phyloP scores from a whole-genome alignment of 1,140 invertebrate species.

The Coelopa frigida region DNA sequence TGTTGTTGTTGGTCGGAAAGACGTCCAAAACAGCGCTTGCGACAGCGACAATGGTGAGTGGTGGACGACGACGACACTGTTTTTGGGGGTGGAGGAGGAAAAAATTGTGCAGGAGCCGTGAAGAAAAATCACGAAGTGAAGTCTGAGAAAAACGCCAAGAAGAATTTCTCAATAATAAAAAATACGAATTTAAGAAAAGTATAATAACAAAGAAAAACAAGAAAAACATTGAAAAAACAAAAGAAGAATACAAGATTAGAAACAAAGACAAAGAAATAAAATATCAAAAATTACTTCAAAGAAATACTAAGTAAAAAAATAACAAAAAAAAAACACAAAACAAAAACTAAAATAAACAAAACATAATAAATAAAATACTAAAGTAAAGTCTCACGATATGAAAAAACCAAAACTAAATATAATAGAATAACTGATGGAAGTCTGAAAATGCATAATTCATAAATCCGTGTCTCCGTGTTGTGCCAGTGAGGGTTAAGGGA shows the following conservation, averaged over 20 bases:
- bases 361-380: not conserved
- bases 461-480: not conserved
- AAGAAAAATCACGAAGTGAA: too few relatives aligned
- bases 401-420: not conserved
- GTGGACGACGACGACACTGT: too few relatives aligned
- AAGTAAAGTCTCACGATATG: not conserved
- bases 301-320: not conserved
- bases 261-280: constrained; percentile 1
- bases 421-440: not conserved
- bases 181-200: constrained; percentile 2
- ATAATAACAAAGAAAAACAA: not conserved
- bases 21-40: too few relatives aligned
- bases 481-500: too few relatives aligned
- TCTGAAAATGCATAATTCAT: not conserved
- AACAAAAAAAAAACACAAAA: not conserved
- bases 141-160: too few relatives aligned
- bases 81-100: too few relatives aligned
- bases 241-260: not conserved
- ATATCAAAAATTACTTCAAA: constrained; percentile 2
- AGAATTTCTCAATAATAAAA: too few relatives aligned
- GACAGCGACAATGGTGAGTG: too few relatives aligned
- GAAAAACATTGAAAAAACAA: not conserved
- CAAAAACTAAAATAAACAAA: not conserved
- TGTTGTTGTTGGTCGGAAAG: too few relatives aligned
- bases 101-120: too few relatives aligned